Conservation (phyloP, 2,113 vertebrate genomes). For the Calidris pygmaea region DNA sequence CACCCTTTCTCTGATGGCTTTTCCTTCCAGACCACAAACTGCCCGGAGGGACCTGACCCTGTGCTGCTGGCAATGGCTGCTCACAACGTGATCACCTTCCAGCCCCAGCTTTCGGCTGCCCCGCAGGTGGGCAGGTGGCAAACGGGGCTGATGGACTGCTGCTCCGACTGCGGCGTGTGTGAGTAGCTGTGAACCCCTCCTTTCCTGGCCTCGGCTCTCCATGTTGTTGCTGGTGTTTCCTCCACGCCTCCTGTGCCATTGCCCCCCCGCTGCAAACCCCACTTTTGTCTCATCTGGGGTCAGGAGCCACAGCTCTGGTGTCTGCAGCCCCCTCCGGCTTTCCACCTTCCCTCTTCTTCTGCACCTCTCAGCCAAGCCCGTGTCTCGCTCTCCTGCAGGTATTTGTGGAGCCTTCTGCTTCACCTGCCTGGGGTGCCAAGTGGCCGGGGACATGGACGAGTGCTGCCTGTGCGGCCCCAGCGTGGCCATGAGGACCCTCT, state of each 20-base stretch:
- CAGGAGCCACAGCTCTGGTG: too few species aligned
- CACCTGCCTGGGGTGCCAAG: conserved; percentile 71
- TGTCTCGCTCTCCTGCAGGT: too few species aligned
- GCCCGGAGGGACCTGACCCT: rapidly evolving
- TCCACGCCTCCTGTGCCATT: too few species aligned
- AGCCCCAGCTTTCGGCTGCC: background rate
- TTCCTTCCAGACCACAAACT: background rate
- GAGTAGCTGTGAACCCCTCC: background rate
- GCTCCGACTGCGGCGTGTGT: background rate
- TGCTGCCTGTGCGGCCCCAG: conserved; percentile 80
- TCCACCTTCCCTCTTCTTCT: too few species aligned
- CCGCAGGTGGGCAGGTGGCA: background rate
- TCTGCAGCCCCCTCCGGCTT: too few species aligned
- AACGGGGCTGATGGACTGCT: background rate
- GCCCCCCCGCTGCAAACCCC: too few species aligned
- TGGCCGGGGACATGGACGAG: conserved; percentile 83
- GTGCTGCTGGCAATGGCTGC: background rate
- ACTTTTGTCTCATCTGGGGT: too few species aligned
- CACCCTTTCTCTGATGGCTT: background rate
- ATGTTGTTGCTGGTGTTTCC: too few species aligned
- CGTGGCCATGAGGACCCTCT: conserved; percentile 81
- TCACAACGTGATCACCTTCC: background rate
- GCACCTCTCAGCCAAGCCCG: too few species aligned
- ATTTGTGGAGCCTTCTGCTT: conserved; percentile 40
- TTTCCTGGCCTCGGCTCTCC: too few species aligned